phyloP scores from a whole-genome alignment of 2,113 vertebrate genomes.

The Aldabrachelys gigantea region DNA sequence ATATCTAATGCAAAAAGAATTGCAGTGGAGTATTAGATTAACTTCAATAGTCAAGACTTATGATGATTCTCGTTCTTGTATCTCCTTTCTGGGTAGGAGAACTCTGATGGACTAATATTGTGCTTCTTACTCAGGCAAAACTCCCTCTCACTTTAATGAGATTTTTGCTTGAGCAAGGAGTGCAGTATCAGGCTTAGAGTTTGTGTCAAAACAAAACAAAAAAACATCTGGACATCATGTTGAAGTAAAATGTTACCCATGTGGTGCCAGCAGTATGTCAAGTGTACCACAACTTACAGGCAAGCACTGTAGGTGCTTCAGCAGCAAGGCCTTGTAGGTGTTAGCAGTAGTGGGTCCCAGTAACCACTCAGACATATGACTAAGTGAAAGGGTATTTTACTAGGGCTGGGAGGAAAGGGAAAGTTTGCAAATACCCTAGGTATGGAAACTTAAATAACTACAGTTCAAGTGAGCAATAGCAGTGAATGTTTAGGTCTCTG shows the following conservation, averaged over 20 bases:
- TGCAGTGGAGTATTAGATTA: slow-evolving; percentile 11
- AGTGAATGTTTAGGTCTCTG: neutral
- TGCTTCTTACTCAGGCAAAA: neutral
- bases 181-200: neutral
- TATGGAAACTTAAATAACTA: neutral
- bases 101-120: neutral
- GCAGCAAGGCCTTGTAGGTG: too few species aligned
- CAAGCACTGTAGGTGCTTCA: neutral
- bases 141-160: neutral
- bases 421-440: neutral
- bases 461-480: neutral
- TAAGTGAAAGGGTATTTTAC: neutral
- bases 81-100: neutral
- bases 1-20: neutral
- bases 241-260: neutral
- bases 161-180: neutral
- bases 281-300: neutral
- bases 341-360: neutral
- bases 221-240: neutral
- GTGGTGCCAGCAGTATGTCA: too few species aligned
- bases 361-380: neutral
- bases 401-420: neutral
- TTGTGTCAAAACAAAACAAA: neutral
- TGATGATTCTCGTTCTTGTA: neutral
- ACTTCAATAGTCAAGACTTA: slow-evolving; percentile 7